Percentiles rank a stretch among this genome's conserved stretches.
These are phyloP conservation scores for Sebastes minor DNA, from an alignment of 2,797 vertebrate species.

Conservation along the genomic window DNA sequence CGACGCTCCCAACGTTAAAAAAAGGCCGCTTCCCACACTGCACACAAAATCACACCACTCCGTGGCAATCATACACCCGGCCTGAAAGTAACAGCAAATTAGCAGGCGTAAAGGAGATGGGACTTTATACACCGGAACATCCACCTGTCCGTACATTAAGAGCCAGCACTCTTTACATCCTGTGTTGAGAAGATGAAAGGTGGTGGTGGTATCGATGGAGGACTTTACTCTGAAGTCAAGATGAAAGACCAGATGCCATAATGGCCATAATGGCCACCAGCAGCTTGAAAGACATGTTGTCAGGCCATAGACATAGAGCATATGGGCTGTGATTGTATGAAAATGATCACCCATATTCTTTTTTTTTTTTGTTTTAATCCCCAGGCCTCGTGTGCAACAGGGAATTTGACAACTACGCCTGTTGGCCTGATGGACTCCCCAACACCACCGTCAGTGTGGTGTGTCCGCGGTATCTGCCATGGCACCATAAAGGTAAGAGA, in stretches of 20 bases:
- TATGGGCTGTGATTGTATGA: neutral
- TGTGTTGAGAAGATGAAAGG: slow-evolving; percentile 28
- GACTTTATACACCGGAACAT: neutral
- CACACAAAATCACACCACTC: slow-evolving; percentile 19
- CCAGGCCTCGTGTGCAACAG: slow-evolving; percentile 88
- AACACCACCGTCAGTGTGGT: slow-evolving; percentile 90
- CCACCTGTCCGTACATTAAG: neutral
- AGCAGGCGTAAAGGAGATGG: neutral
- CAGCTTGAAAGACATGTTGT: slow-evolving; percentile 23
- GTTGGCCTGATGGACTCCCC: slow-evolving; percentile 93
- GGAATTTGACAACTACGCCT: slow-evolving; percentile 92
- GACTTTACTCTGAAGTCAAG: slow-evolving; percentile 17
- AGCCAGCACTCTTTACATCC: neutral
- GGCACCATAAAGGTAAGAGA: slow-evolving; percentile 90
- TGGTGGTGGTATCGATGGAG: neutral
- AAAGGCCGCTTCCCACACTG: neutral
- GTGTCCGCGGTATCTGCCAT: slow-evolving; percentile 97
- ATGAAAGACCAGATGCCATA: slow-evolving; percentile 28
- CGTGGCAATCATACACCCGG: neutral
- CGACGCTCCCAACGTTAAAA: neutral
- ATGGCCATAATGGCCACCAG: neutral
- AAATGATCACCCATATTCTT: neutral
- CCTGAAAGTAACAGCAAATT: neutral
- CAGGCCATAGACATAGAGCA: neutral
- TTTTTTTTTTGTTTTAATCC: neutral